Percentiles rank a stretch among this genome's conserved stretches.
Conservation (phyloP, 2,888 invertebrate genomes). For the Lydus trimaculatus region DNA sequence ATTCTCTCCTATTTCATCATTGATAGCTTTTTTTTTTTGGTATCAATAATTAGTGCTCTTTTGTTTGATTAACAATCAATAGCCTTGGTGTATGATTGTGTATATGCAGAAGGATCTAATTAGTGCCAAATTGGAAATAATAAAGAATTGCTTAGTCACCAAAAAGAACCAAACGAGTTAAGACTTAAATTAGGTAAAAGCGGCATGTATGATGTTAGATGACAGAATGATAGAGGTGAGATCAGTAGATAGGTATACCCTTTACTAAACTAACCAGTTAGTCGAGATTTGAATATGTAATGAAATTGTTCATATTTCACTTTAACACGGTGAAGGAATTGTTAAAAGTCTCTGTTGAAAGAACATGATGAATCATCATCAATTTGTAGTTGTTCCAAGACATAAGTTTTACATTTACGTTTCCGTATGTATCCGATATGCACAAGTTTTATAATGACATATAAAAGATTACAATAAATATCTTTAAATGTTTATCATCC, state of each 20-base stretch:
- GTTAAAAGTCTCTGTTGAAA: not conserved
- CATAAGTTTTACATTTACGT: conserved; percentile 2
- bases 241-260: conserved; percentile 38
- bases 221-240: conserved; percentile 38
- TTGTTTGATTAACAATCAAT: conserved; percentile 21
- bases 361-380: not conserved
- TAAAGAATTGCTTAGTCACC: conserved; percentile 23
- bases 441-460: conserved; percentile 2
- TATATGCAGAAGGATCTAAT: conserved; percentile 18
- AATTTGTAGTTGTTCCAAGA: not conserved
- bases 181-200: conserved; percentile 8
- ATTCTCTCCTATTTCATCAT: conserved; percentile 26
- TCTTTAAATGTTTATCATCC: conserved; percentile 2
- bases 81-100: conserved; percentile 18
- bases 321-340: not conserved
- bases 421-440: not conserved
- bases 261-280: conserved; percentile 43
- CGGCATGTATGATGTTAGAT: conserved; percentile 44
- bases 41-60: conserved; percentile 18
- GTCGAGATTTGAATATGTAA: conserved; percentile 44
- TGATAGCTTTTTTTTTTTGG: not conserved
- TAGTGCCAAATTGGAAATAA: conserved; percentile 22
- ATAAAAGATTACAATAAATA: not conserved
- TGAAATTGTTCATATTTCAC: conserved; percentile 17
- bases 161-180: conserved; percentile 5